Evolutionary conservation across 1,140 invertebrate species (phyloP).

Genomic region (Oryctes rhinoceros): DNA sequence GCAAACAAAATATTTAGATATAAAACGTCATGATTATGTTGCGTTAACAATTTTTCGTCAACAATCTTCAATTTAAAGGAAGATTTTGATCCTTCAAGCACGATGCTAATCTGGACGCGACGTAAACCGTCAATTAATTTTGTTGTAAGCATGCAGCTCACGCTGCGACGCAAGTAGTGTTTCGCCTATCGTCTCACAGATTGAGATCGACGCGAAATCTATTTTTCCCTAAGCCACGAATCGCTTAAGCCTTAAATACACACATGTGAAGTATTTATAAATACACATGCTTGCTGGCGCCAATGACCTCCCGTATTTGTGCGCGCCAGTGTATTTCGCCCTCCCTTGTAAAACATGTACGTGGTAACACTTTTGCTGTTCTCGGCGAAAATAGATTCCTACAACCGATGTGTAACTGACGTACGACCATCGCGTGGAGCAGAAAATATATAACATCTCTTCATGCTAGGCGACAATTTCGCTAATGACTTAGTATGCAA

Average conservation of each 20-base stretch:
- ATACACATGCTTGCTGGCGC: constrained; percentile 28
- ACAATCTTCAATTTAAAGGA: background rate
- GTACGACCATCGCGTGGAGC: background rate
- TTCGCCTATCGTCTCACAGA: background rate
- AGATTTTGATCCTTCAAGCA: background rate
- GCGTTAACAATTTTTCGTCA: no score
- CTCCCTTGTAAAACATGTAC: constrained; percentile 21
- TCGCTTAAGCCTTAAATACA: constrained; percentile 34
- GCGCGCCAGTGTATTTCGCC: constrained; percentile 32
- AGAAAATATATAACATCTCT: background rate
- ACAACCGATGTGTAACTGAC: constrained; percentile 8
- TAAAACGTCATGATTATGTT: no score
- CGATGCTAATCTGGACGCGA: background rate
- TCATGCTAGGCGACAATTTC: constrained; percentile 16
- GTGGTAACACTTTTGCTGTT: constrained; percentile 33
- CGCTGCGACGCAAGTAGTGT: constrained; percentile 9
- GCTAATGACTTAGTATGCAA: constrained; percentile 18
- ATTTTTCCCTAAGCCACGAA: constrained; percentile 29
- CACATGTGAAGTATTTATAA: constrained; percentile 35
- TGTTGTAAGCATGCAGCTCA: constrained; percentile 6
- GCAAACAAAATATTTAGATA: no score
- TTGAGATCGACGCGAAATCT: constrained; percentile 26
- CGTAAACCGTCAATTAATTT: constrained; percentile 16
- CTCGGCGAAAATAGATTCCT: constrained; percentile 26
- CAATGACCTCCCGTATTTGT: constrained; percentile 34